Conservation (phyloP, 1,140 invertebrate species). For the Brachionus calyciflorus region DNA sequence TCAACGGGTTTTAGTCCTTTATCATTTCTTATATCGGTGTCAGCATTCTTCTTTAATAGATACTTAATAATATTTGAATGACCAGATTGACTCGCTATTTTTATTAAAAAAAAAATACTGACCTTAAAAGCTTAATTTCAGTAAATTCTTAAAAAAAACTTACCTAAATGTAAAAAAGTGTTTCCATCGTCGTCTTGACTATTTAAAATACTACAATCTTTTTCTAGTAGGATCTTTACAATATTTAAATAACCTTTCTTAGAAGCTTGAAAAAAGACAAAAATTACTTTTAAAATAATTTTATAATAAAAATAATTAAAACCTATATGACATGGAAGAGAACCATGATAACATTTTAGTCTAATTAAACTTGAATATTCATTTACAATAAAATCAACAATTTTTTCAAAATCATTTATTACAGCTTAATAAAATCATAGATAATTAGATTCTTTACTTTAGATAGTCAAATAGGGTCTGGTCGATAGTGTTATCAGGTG, state of each 20-base stretch:
- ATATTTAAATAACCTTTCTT: background rate
- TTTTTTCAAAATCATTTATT: background rate
- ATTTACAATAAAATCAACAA: background rate
- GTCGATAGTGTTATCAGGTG: too few relatives aligned
- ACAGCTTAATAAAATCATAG: background rate
- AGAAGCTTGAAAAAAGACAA: background rate
- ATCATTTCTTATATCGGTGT: background rate
- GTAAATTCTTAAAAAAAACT: background rate
- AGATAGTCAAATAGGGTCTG: too few relatives aligned
- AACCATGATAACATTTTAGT: background rate
- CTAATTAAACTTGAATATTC: background rate
- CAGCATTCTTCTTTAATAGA: background rate
- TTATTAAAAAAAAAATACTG: background rate
- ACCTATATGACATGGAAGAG: background rate
- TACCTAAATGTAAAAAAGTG: background rate
- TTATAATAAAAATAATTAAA: background rate
- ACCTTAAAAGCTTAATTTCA: background rate
- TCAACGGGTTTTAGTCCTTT: background rate
- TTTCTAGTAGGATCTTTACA: background rate
- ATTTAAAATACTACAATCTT: background rate
- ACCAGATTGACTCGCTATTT: background rate
- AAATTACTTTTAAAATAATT: too few relatives aligned
- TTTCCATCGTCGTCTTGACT: background rate
- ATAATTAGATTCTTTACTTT: background rate
- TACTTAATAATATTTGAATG: background rate